Percentiles rank a stretch among this genome's conserved stretches.
Evolutionary conservation across 2,797 vertebrate species (phyloP).

Genomic region (Enteromius viviparus): DNA sequence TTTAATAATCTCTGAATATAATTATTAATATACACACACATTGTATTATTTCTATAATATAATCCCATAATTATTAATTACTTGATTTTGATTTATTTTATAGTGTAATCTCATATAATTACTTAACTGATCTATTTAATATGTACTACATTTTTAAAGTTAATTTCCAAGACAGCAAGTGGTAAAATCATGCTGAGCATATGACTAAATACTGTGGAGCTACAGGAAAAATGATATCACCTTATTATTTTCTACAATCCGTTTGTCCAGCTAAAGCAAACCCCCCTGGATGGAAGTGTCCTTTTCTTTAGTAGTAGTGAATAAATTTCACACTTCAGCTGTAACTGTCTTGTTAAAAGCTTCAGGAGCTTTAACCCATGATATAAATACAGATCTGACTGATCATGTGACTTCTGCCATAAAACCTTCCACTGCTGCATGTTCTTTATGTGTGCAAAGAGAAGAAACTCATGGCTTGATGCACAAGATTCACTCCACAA

Average conservation of each 20-base stretch:
- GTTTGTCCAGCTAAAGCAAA: not conserved
- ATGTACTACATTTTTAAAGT: not conserved
- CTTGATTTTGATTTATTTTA: not conserved
- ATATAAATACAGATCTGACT: conserved; percentile 8
- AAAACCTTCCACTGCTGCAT: not conserved
- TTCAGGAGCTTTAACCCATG: not conserved
- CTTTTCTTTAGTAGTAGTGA: not conserved
- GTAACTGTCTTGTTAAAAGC: conserved; percentile 4
- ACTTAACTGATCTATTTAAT: not conserved
- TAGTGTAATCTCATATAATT: not conserved
- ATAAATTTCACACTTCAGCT: not conserved
- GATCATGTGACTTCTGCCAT: conserved; percentile 11
- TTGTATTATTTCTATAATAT: not conserved
- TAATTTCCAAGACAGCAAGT: not conserved
- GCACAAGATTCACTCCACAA: not conserved
- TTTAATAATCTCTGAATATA: not conserved
- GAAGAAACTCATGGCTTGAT: not conserved
- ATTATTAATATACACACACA: too few relatives aligned
- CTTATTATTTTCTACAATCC: not conserved
- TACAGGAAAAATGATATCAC: not conserved
- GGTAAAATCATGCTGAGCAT: not conserved
- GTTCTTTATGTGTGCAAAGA: not conserved
- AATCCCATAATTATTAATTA: not conserved
- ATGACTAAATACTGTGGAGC: not conserved
- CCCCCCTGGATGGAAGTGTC: not conserved